These are phyloP conservation scores for Drosophila quadrilineata DNA, from an alignment of 1,140 invertebrate genomes.

Conservation along the genomic window DNA sequence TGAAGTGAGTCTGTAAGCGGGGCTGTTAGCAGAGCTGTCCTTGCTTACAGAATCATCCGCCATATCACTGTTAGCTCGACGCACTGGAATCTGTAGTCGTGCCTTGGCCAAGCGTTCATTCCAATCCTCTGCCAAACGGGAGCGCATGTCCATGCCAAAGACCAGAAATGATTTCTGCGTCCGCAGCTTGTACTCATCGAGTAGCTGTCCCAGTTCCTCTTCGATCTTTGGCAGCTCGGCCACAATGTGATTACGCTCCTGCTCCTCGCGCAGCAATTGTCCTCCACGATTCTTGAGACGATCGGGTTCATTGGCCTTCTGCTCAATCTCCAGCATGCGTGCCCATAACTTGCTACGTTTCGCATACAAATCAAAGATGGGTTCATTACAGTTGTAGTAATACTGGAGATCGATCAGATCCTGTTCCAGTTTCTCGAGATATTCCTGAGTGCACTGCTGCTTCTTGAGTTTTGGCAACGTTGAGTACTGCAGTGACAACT, in stretches of 20 bases:
- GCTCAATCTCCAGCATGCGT: not conserved
- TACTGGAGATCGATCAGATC: conserved; percentile 1
- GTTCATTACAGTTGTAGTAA: not conserved
- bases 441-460: conserved; percentile 2
- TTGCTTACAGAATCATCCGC: too few species aligned
- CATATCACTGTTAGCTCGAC: too few species aligned
- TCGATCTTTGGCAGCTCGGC: conserved; percentile 13
- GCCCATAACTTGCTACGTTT: conserved; percentile 12
- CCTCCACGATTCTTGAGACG: conserved; percentile 26
- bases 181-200: not conserved
- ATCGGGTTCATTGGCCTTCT: not conserved
- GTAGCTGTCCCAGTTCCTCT: not conserved
- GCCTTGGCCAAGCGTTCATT: conserved; percentile 3
- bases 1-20: too few species aligned
- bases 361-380: conserved; percentile 6
- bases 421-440: conserved; percentile 7
- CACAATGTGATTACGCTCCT: conserved; percentile 13
- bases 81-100: too few species aligned
- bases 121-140: not conserved
- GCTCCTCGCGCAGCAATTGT: conserved; percentile 14
- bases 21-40: too few species aligned
- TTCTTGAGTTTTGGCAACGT: not conserved
- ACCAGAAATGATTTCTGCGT: not conserved
- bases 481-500: conserved; percentile 10
- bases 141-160: not conserved